phyloP scores from a whole-genome alignment of 2,113 vertebrate species.

The Neoarius graeffei region DNA sequence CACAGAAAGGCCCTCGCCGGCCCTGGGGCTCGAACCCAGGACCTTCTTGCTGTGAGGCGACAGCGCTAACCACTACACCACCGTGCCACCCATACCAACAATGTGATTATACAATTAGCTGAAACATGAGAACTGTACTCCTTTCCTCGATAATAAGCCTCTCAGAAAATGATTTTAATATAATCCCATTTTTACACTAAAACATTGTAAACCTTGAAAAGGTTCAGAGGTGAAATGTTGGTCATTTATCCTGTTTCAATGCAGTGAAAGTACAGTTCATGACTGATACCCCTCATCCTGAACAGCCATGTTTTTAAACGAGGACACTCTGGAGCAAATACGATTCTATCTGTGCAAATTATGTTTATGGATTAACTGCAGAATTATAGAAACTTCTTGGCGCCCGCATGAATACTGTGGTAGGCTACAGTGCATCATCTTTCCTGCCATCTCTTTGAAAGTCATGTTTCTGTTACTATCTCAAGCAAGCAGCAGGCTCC shows the following conservation, averaged over 20 bases:
- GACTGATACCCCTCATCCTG: not conserved
- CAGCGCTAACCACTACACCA: too few relatives aligned
- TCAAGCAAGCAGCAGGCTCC: slow-evolving; percentile 71
- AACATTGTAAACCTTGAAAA: not conserved
- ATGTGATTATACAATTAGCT: not conserved
- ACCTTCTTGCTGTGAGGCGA: too few relatives aligned
- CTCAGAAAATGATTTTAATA: not conserved
- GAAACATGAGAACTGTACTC: not conserved
- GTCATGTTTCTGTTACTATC: slow-evolving; percentile 69
- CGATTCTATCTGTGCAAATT: slow-evolving; percentile 30
- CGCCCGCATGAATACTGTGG: slow-evolving; percentile 25
- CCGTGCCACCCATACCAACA: too few relatives aligned
- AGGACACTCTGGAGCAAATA: slow-evolving; percentile 6
- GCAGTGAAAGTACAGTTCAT: not conserved
- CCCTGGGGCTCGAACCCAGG: too few relatives aligned
- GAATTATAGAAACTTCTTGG: slow-evolving; percentile 12
- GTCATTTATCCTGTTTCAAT: not conserved
- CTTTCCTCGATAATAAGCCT: not conserved
- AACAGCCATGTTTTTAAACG: not conserved
- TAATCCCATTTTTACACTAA: not conserved
- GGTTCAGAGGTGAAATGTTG: not conserved
- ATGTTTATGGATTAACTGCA: slow-evolving; percentile 16
- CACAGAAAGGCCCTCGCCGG: too few relatives aligned
- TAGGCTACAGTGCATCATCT: slow-evolving; percentile 37
- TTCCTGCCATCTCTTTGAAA: slow-evolving; percentile 54